These are phyloP conservation scores for Orchesella flavescens DNA, from an alignment of 2,888 invertebrate species.

Conservation along the genomic window DNA sequence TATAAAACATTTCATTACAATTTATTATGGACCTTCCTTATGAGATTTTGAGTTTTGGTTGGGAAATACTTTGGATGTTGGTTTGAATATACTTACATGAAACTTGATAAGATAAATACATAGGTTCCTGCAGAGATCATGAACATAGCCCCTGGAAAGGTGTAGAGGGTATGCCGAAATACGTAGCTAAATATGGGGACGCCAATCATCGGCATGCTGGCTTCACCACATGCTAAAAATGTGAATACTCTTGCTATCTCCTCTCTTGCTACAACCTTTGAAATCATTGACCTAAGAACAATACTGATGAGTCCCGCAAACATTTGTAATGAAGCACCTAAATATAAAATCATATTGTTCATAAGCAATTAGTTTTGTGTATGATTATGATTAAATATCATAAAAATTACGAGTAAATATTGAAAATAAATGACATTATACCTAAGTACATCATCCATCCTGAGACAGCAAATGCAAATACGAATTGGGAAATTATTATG, in stretches of 20 bases:
- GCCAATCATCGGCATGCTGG: constrained; percentile 78
- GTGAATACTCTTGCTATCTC: constrained; percentile 76
- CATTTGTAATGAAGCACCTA: constrained; percentile 75
- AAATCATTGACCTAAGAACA: constrained; percentile 78
- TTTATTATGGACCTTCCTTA: background rate
- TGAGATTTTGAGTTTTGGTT: background rate
- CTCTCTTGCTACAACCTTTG: constrained; percentile 78
- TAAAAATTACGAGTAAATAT: too few species aligned
- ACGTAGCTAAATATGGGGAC: constrained; percentile 80
- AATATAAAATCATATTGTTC: background rate
- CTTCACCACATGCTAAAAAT: constrained; percentile 75
- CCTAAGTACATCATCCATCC: constrained; percentile 70
- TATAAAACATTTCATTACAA: background rate
- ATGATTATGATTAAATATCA: too few species aligned
- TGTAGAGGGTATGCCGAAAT: constrained; percentile 78
- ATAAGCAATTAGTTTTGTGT: too few species aligned
- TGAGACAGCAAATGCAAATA: constrained; percentile 56
- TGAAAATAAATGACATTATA: too few species aligned
- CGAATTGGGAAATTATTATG: constrained; percentile 47
- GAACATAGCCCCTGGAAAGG: constrained; percentile 79
- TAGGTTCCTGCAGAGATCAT: constrained; percentile 77
- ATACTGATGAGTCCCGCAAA: constrained; percentile 78
- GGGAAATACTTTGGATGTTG: too few species aligned
- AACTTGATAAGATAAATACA: constrained; percentile 70
- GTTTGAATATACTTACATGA: constrained; percentile 60